phyloP scores from a whole-genome alignment of 2,797 vertebrate species.

The Cyclopterus lumpus region DNA sequence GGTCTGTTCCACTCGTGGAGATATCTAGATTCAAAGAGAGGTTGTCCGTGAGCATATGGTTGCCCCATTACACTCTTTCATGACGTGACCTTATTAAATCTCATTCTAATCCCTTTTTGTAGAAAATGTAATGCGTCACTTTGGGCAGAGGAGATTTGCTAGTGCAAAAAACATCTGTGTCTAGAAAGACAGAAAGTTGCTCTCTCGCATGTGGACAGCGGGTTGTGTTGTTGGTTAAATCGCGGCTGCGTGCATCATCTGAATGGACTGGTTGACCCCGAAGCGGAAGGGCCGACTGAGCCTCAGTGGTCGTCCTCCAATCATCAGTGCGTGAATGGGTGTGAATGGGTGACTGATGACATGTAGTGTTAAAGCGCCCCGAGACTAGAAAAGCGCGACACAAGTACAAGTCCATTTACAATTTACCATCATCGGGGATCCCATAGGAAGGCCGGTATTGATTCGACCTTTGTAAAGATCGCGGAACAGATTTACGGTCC shows the following conservation, averaged over 20 bases:
- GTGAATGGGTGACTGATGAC: too few species aligned
- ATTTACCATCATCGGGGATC: slow-evolving; percentile 29
- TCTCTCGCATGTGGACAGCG: slow-evolving; percentile 15
- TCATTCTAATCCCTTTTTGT: slow-evolving; percentile 54
- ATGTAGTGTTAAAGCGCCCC: too few species aligned
- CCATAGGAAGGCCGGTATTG: slow-evolving; percentile 47
- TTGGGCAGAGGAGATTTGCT: slow-evolving; percentile 43
- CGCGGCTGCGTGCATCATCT: slow-evolving; percentile 42
- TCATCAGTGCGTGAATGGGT: too few species aligned
- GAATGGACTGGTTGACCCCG: slow-evolving; percentile 47
- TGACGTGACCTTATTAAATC: slow-evolving; percentile 50
- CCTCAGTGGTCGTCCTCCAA: too few species aligned
- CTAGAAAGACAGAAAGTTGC: slow-evolving; percentile 5
- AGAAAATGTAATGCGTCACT: slow-evolving; percentile 44
- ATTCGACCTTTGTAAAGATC: slow-evolving; percentile 44
- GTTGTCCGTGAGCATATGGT: slow-evolving; percentile 26
- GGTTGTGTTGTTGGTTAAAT: slow-evolving; percentile 3
- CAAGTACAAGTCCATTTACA: too few species aligned
- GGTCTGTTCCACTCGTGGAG: slow-evolving; percentile 40
- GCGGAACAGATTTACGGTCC: slow-evolving; percentile 57
- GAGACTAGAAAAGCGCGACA: too few species aligned
- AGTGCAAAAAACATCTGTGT: slow-evolving; percentile 17
- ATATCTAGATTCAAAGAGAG: slow-evolving; percentile 32
- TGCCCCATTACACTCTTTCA: slow-evolving; percentile 32
- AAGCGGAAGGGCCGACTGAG: slow-evolving; percentile 30